Evolutionary conservation across 2,113 vertebrate genomes (phyloP).

Genomic region (Diadophis punctatus): DNA sequence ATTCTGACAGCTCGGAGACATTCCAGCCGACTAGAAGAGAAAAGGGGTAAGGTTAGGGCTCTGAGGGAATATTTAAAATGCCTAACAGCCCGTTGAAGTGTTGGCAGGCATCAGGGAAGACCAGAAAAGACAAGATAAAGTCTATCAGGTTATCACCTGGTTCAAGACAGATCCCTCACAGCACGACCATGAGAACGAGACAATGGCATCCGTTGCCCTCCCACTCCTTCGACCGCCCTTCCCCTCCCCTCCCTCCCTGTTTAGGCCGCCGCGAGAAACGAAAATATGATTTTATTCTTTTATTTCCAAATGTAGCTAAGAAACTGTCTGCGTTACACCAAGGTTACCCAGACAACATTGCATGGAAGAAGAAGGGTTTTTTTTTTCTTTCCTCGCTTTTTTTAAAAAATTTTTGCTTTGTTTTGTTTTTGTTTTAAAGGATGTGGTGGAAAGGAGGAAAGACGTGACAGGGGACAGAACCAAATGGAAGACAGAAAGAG

Average conservation of each 20-base stretch:
- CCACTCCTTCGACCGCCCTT: slow-evolving; percentile 14
- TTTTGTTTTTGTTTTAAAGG: not conserved
- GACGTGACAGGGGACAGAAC: not conserved
- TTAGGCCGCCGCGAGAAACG: not conserved
- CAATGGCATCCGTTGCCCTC: slow-evolving; percentile 46
- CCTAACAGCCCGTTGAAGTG: slow-evolving; percentile 87
- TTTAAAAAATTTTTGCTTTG: not conserved
- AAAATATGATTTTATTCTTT: slow-evolving; percentile 59
- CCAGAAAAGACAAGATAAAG: slow-evolving; percentile 94
- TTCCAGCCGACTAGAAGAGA: slow-evolving; percentile 85
- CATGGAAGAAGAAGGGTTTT: slow-evolving; percentile 32
- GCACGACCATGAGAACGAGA: slow-evolving; percentile 77
- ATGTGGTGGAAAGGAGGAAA: not conserved
- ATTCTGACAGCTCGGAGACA: slow-evolving; percentile 93
- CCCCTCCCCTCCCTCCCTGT: slow-evolving; percentile 33
- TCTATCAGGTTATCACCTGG: slow-evolving; percentile 96
- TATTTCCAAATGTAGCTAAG: slow-evolving; percentile 64
- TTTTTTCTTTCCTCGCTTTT: too few species aligned
- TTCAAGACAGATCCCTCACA: slow-evolving; percentile 83
- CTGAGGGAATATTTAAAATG: slow-evolving; percentile 88
- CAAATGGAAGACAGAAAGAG: slow-evolving; percentile 18
- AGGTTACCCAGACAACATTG: slow-evolving; percentile 75
- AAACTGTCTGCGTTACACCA: slow-evolving; percentile 55
- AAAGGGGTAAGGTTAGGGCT: slow-evolving; percentile 93
- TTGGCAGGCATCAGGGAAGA: slow-evolving; percentile 88